Evolutionary conservation across 2,113 vertebrate species (phyloP), one percentile per base, ranked within the genome.

Genomic region (Gopherus evgoodei): DNA sequence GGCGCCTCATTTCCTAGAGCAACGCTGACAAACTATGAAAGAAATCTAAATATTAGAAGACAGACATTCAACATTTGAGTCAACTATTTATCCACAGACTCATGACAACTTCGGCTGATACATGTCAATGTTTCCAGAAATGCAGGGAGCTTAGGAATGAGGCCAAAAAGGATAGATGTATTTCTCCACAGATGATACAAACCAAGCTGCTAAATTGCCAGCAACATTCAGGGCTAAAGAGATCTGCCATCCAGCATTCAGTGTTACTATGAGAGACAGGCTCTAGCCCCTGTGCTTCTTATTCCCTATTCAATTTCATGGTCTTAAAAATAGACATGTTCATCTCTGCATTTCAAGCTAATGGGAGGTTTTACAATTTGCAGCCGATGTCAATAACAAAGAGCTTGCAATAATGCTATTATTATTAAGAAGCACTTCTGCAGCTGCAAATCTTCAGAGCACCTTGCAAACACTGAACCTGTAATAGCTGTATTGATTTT

Each of bases 371-470:
- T 76, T 54, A 1, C 69, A 53, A 59, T 1, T 49, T 17, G 29
- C 3, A 2, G 2, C 31, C 50, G 1, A 86, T 24, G 0, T 0
- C 1, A 8, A 3, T 1, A 10, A 11, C 0, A 17, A 3, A 49
- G 21, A 29, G n/a, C n/a, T 22, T 1, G 16, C 83, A 89, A 13
- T 1, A 86, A 52, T 44, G 69, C 9, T 10, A 50, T 16, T 0
- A 5, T 3, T 62, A 29, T 65, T 1, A 47, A 53, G 11, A 25
- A 93, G 75, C 50, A 4, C 81, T 54, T 2, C 42, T 1, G 19
- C 76, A 90, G 44, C 88, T 86, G 82, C 80, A 50, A 84, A 38
- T 1, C 84, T 19, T 2, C 42, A 42, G 72, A 75, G 49, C 21
- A 3, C 16, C 44, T 1, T 21, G 42, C 38, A 56, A 56, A 44